These are phyloP conservation scores for Sceloporus undulatus DNA, from an alignment of 2,113 vertebrate genomes.

Conservation along the genomic window DNA sequence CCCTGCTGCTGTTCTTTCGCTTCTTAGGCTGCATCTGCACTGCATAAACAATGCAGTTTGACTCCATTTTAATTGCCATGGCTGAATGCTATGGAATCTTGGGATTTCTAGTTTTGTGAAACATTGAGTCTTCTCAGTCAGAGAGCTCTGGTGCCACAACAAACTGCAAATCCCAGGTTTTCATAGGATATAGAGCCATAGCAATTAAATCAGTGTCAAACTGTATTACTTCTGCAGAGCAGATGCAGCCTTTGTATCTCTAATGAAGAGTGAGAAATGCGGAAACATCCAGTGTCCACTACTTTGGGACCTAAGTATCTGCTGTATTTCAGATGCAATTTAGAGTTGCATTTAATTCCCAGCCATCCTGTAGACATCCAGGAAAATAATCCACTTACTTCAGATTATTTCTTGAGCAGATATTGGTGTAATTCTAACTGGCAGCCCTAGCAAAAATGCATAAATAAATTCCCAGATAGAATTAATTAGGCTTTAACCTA, in stretches of 20 bases:
- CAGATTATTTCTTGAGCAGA: neutral
- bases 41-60: no score
- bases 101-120: no score
- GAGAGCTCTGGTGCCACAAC: no score
- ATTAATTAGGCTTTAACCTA: conserved; percentile 4
- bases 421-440: neutral
- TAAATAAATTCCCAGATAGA: neutral
- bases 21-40: neutral
- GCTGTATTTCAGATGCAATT: neutral
- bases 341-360: neutral
- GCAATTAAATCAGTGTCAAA: no score
- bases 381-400: neutral
- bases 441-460: neutral
- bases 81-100: no score
- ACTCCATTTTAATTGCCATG: no score
- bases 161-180: no score
- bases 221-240: no score
- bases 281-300: neutral
- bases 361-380: neutral
- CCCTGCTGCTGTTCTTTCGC: neutral
- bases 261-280: neutral
- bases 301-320: neutral
- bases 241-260: neutral
- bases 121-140: no score
- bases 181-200: no score